phyloP scores from a whole-genome alignment of 2,113 vertebrate genomes.

The Malaclemys terrapin region DNA sequence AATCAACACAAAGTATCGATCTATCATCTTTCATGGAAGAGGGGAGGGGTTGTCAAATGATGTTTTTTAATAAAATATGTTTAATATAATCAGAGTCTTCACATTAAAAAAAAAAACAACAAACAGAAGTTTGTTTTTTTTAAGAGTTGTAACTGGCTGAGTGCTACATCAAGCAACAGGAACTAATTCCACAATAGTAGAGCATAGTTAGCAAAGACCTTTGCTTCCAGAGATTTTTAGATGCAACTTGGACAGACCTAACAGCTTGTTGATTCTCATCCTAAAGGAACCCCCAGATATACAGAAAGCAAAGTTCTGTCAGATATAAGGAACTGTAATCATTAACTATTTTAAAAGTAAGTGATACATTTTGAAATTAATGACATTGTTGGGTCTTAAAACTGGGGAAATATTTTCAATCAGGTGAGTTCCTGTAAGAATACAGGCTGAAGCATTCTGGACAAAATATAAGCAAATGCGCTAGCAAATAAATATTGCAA shows the following conservation, averaged over 20 bases:
- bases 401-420: not conserved
- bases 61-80: too few species aligned
- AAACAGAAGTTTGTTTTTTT: not conserved
- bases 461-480: not conserved
- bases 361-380: not conserved
- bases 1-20: constrained; percentile 24
- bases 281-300: not conserved
- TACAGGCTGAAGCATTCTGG: not conserved
- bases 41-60: not conserved
- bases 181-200: not conserved
- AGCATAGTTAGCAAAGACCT: not conserved
- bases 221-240: constrained; percentile 1
- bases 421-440: not conserved
- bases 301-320: not conserved
- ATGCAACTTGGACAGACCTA: not conserved
- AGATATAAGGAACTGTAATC: too few species aligned
- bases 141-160: not conserved
- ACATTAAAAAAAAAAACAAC: not conserved
- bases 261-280: not conserved
- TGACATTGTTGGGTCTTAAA: not conserved
- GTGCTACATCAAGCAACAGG: not conserved
- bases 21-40: not conserved
- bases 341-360: not conserved
- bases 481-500: not conserved
- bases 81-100: not conserved